These are phyloP conservation scores for Elachura formosa DNA, from an alignment of 2,113 vertebrate species.

Conservation along the genomic window DNA sequence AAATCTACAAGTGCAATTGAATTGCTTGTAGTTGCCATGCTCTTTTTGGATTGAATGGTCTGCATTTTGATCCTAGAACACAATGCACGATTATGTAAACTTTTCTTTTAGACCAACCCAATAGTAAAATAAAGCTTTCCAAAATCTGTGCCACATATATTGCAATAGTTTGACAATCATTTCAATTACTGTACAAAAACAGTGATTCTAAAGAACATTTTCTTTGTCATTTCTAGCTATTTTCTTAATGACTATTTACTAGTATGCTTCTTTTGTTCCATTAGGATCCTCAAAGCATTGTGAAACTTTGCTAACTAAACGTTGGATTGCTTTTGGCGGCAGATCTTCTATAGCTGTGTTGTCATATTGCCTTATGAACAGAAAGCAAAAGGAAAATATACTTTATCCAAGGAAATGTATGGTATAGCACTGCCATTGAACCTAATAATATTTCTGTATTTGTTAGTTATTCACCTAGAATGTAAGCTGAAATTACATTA, in stretches of 20 bases:
- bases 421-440: not conserved
- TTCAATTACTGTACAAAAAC: not conserved
- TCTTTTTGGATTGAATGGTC: not conserved
- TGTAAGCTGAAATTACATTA: not conserved
- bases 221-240: not conserved
- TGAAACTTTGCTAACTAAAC: not conserved
- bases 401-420: not conserved
- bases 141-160: not conserved
- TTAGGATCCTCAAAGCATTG: not conserved
- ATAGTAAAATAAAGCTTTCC: not conserved
- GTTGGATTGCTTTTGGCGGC: not conserved
- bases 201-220: not conserved
- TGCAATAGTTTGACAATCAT: not conserved
- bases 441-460: not conserved
- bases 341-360: not conserved
- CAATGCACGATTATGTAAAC: not conserved
- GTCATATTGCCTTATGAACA: not conserved
- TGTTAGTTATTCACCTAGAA: not conserved
- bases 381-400: not conserved
- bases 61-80: not conserved
- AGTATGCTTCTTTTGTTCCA: not conserved
- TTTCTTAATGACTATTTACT: not conserved
- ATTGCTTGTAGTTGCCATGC: not conserved
- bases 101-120: not conserved
- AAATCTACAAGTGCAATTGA: slow-evolving; percentile 19